Percentiles rank a stretch among this genome's conserved stretches.
phyloP scores from a whole-genome alignment of 2,113 vertebrate genomes.

The Lagopus leucura region DNA sequence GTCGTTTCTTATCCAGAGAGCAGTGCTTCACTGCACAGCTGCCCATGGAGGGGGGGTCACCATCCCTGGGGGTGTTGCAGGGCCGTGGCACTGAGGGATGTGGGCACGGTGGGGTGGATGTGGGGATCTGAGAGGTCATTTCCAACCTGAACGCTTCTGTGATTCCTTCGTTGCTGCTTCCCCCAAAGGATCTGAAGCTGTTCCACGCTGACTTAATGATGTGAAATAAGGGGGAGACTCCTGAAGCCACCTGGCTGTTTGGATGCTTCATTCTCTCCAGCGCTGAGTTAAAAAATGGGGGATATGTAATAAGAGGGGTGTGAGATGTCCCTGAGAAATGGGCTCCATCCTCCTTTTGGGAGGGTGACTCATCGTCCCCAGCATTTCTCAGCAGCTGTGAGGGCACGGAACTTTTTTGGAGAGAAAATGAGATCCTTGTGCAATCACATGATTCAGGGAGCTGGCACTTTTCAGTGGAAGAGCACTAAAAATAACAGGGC shows the following conservation, averaged over 20 bases:
- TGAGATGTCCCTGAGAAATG: not conserved
- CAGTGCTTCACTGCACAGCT: too few species aligned
- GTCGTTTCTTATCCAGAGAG: too few species aligned
- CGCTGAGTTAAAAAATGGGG: slow-evolving; percentile 8
- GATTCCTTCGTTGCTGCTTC: not conserved
- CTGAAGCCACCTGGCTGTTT: slow-evolving; percentile 15
- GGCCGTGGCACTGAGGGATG: too few species aligned
- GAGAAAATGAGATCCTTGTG: slow-evolving; percentile 12
- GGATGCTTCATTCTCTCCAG: slow-evolving; percentile 35
- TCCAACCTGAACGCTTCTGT: too few species aligned
- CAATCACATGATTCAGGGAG: slow-evolving; percentile 24
- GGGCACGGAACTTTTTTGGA: slow-evolving; percentile 43
- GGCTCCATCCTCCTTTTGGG: slow-evolving; percentile 2
- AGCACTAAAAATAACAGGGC: slow-evolving; percentile 45
- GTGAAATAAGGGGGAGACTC: not conserved
- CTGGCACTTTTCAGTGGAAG: slow-evolving; percentile 36
- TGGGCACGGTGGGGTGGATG: too few species aligned
- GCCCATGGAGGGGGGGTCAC: too few species aligned
- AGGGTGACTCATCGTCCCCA: slow-evolving; percentile 59
- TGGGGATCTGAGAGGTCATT: too few species aligned
- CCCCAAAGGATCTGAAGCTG: slow-evolving; percentile 41
- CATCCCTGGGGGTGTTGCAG: too few species aligned
- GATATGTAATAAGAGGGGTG: slow-evolving; percentile 16
- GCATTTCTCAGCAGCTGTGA: slow-evolving; percentile 58
- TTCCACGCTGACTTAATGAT: slow-evolving; percentile 62